Conservation (phyloP, 2,888 invertebrate genomes). For the Suillia variegata region DNA sequence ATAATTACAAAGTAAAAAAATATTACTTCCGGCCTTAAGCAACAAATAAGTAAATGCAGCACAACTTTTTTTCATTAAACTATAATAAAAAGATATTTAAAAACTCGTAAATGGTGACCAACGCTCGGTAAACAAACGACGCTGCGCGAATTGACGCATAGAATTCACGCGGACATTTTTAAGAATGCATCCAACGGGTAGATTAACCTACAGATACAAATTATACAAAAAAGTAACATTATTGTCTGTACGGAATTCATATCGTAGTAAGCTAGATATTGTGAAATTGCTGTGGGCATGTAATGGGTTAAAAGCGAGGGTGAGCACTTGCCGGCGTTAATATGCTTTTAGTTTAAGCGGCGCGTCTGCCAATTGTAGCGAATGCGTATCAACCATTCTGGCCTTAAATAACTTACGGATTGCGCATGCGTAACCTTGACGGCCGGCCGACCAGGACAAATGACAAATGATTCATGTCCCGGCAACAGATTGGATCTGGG, state of each 20-base stretch:
- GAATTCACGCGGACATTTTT: slow-evolving; percentile 50
- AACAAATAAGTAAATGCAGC: background rate
- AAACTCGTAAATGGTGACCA: slow-evolving; percentile 29
- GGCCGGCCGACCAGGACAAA: slow-evolving; percentile 56
- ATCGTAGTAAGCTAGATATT: no score
- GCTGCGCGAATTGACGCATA: slow-evolving; percentile 25
- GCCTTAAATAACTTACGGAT: slow-evolving; percentile 55
- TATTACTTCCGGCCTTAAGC: no score
- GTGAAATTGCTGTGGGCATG: no score
- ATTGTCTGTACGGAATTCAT: no score
- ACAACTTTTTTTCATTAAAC: background rate
- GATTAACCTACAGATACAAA: slow-evolving; percentile 51
- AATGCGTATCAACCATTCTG: slow-evolving; percentile 35
- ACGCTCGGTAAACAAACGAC: slow-evolving; percentile 39
- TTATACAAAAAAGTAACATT: no score
- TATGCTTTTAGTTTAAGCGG: slow-evolving; percentile 12
- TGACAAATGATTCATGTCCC: slow-evolving; percentile 55
- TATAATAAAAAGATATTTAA: background rate
- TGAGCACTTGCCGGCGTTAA: slow-evolving; percentile 7
- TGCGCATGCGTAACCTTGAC: slow-evolving; percentile 53
- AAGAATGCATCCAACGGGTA: slow-evolving; percentile 56
- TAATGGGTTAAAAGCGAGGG: background rate
- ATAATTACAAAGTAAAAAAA: no score
- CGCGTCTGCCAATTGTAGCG: slow-evolving; percentile 31
- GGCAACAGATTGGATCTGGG: slow-evolving; percentile 31